These are phyloP conservation scores for Diadegma fenestrale DNA, from an alignment of 2,888 invertebrate genomes.

Conservation along the genomic window DNA sequence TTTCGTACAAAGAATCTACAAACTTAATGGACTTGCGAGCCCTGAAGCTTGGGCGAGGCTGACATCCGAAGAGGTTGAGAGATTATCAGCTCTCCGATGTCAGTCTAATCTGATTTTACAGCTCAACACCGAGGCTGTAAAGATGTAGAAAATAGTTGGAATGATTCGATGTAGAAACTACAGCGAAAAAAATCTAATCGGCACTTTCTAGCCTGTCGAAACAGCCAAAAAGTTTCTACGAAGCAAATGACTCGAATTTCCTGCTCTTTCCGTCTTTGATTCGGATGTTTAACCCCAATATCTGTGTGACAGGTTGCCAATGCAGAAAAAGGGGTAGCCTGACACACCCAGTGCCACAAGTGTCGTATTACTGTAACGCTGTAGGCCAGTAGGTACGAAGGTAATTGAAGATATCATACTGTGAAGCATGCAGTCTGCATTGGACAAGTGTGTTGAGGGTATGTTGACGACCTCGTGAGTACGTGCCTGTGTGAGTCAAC, in stretches of 20 bases:
- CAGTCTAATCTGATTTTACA: conserved; percentile 17
- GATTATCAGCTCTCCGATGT: conserved; percentile 39
- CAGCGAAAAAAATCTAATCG: background rate
- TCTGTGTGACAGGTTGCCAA: background rate
- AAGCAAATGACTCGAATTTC: background rate
- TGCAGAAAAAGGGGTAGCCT: conserved; percentile 9
- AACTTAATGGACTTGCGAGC: background rate
- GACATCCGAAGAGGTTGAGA: conserved; percentile 2
- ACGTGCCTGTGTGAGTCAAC: background rate
- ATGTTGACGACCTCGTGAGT: conserved; percentile 45
- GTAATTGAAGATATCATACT: conserved; percentile 65
- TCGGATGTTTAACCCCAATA: background rate
- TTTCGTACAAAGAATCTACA: background rate
- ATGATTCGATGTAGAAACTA: background rate
- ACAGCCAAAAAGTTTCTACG: background rate
- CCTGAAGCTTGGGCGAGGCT: background rate
- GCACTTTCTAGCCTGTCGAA: background rate
- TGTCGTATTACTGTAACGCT: conserved; percentile 42
- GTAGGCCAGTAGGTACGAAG: conserved; percentile 60
- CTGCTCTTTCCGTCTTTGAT: background rate
- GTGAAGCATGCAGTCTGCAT: conserved; percentile 37
- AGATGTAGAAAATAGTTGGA: background rate
- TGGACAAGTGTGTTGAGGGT: conserved; percentile 57
- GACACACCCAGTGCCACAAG: conserved; percentile 26
- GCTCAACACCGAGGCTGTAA: background rate